These are phyloP conservation scores for Pyxicephalus adspersus DNA, from an alignment of 2,113 vertebrate genomes.

Conservation along the genomic window DNA sequence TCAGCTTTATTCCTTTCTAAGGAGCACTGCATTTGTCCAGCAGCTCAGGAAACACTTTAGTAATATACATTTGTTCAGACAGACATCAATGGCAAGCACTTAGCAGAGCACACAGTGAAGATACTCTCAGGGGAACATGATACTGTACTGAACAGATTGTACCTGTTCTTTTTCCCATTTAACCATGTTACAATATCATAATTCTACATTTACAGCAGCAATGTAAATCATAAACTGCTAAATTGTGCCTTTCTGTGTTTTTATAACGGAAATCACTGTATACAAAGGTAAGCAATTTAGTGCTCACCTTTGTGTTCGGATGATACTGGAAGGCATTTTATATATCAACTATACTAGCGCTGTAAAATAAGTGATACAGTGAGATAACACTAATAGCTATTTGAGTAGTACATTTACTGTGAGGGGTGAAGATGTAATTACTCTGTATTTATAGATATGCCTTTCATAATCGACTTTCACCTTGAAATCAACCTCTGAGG, in stretches of 20 bases:
- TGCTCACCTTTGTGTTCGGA: not conserved
- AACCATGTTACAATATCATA: slow-evolving; percentile 24
- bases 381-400: not conserved
- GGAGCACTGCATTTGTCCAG: slow-evolving; percentile 60
- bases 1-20: slow-evolving; percentile 53
- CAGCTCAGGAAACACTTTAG: slow-evolving; percentile 67
- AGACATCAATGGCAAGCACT: slow-evolving; percentile 72
- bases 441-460: slow-evolving; percentile 37
- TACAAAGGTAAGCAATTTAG: not conserved
- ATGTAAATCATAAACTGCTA: slow-evolving; percentile 2
- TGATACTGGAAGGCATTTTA: not conserved
- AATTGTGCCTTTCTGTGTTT: not conserved
- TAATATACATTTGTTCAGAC: slow-evolving; percentile 71
- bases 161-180: slow-evolving; percentile 59
- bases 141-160: slow-evolving; percentile 64
- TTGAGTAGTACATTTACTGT: slow-evolving; percentile 4
- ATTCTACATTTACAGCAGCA: slow-evolving; percentile 23
- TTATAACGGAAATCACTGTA: not conserved
- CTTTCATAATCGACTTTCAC: slow-evolving; percentile 46
- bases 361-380: not conserved
- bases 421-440: slow-evolving; percentile 22
- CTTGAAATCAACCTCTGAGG: slow-evolving; percentile 54
- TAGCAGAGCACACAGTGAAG: slow-evolving; percentile 63
- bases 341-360: not conserved
- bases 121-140: slow-evolving; percentile 66